Evolutionary conservation across 2,797 vertebrate species (phyloP).

Genomic region (Ambastaia sidthimunki): DNA sequence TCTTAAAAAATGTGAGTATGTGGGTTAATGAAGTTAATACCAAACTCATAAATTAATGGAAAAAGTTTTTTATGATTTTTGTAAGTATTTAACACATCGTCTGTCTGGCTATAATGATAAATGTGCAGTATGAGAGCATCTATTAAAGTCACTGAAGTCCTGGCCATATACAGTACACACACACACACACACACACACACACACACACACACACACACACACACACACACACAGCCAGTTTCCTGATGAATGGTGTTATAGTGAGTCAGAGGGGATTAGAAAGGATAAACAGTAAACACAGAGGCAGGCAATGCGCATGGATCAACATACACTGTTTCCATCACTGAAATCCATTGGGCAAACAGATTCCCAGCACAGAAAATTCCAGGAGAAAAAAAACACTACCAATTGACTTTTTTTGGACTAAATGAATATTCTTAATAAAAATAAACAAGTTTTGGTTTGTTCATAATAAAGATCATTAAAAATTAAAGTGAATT

Average conservation of each 20-base stretch:
- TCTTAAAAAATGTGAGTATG: background rate
- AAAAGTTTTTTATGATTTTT: too few relatives aligned
- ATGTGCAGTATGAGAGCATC: background rate
- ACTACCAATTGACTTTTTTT: background rate
- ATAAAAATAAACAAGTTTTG: background rate
- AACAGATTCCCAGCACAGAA: background rate
- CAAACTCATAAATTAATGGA: background rate
- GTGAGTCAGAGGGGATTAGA: conserved; percentile 14
- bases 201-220: background rate
- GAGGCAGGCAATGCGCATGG: background rate
- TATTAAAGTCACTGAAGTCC: background rate
- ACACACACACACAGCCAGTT: background rate
- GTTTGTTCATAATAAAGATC: too few relatives aligned
- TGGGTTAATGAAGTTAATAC: background rate
- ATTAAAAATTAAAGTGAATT: too few relatives aligned
- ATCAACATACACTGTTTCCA: conserved; percentile 10
- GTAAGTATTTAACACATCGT: background rate
- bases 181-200: background rate
- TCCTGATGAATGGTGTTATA: conserved; percentile 7
- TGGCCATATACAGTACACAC: background rate
- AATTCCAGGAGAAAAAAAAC: background rate
- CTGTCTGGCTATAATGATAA: background rate
- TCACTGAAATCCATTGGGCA: background rate
- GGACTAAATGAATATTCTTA: background rate
- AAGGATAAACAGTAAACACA: conserved; percentile 24